Evolutionary conservation across 1,140 invertebrate genomes (phyloP).

Genomic region (Aphelenchoides avenae): DNA sequence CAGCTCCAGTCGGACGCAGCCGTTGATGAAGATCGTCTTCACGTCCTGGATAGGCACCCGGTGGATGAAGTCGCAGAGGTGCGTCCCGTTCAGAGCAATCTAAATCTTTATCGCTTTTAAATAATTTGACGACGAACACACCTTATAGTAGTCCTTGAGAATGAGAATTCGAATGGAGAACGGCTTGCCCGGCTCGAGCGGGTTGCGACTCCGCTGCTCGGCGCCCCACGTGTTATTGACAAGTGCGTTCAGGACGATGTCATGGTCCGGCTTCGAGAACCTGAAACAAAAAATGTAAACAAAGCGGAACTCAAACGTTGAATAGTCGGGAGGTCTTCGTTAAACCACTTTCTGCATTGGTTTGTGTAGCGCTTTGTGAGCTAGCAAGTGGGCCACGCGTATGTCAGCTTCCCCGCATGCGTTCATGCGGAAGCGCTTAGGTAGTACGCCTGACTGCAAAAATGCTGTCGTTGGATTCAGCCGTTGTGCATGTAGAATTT

Average conservation of each 20-base stretch:
- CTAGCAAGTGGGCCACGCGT: too few species aligned
- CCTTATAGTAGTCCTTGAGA: conserved; percentile 38
- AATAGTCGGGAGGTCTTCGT: too few species aligned
- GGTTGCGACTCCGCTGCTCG: conserved; percentile 33
- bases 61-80: conserved; percentile 39
- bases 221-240: conserved; percentile 44
- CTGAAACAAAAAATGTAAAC: too few species aligned
- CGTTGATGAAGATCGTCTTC: conserved; percentile 28
- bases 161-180: conserved; percentile 42
- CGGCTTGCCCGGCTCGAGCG: conserved; percentile 13
- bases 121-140: conserved; percentile 12
- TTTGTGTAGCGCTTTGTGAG: too few species aligned
- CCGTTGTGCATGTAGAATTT: too few species aligned
- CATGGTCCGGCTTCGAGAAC: conserved; percentile 35
- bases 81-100: conserved; percentile 39
- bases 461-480: too few species aligned
- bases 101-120: conserved; percentile 12
- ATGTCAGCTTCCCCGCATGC: too few species aligned
- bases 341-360: not conserved
- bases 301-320: too few species aligned
- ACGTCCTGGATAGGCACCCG: conserved; percentile 32
- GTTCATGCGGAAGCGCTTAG: too few species aligned
- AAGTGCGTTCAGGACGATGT: conserved; percentile 43
- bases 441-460: too few species aligned
- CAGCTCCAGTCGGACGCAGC: conserved; percentile 29